phyloP scores from a whole-genome alignment of 2,113 vertebrate species.

The Corythaixoides concolor region DNA sequence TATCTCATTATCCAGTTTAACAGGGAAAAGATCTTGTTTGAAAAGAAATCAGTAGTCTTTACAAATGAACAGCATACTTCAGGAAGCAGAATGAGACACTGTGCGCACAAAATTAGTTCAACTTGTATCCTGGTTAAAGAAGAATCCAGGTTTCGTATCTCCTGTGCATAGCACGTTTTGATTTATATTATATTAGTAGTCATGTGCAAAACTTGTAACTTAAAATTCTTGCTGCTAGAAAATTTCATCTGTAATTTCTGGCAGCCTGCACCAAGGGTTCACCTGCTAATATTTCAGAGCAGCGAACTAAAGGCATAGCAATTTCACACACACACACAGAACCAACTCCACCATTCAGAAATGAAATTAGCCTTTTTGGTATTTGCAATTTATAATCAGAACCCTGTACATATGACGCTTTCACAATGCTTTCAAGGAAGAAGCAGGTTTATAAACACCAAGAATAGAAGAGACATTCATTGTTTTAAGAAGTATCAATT shows the following conservation, averaged over 20 bases:
- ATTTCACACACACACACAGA: slow-evolving; percentile 22
- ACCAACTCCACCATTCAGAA: not conserved
- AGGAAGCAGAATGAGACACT: not conserved
- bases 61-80: not conserved
- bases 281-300: slow-evolving; percentile 2
- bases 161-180: not conserved
- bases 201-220: not conserved
- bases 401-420: not conserved
- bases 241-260: slow-evolving; percentile 25
- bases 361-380: not conserved
- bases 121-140: not conserved
- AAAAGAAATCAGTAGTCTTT: slow-evolving; percentile 32
- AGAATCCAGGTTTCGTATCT: not conserved
- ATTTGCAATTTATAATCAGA: not conserved
- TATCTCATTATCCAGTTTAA: slow-evolving; percentile 42
- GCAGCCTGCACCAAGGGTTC: not conserved
- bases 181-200: not conserved
- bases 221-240: not conserved
- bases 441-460: not conserved
- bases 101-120: slow-evolving; percentile 5
- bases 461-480: not conserved
- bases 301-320: slow-evolving; percentile 1
- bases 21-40: slow-evolving; percentile 7
- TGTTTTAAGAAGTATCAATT: not conserved
- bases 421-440: not conserved